Percentiles rank a stretch among this genome's conserved stretches.
These are phyloP conservation scores for Muscina levida DNA, from an alignment of 2,888 invertebrate species.

Conservation along the genomic window DNA sequence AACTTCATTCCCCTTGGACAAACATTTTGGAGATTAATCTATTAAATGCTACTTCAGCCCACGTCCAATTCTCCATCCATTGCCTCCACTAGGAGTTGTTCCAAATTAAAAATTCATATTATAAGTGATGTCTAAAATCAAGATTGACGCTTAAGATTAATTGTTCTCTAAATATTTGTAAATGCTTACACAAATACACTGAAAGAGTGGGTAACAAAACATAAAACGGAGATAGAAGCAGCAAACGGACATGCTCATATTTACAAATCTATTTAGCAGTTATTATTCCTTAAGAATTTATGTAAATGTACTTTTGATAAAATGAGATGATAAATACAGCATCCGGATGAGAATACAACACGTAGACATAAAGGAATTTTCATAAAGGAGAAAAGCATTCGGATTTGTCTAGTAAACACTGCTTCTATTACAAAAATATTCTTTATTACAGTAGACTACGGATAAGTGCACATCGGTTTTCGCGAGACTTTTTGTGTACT, in stretches of 20 bases:
- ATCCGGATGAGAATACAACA: not conserved
- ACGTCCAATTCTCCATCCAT: not conserved
- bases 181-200: not conserved
- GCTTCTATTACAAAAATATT: no score
- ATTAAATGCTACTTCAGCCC: constrained; percentile 29
- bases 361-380: no score
- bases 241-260: constrained; percentile 3
- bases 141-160: constrained; percentile 54
- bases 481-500: no score
- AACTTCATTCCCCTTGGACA: not conserved
- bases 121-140: constrained; percentile 39
- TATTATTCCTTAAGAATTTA: constrained; percentile 42
- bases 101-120: constrained; percentile 4
- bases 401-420: no score
- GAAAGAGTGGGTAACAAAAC: no score
- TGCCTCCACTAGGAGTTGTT: not conserved
- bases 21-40: constrained; percentile 37
- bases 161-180: constrained; percentile 24
- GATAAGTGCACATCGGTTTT: no score
- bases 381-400: no score
- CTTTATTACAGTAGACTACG: no score
- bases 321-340: constrained; percentile 11
- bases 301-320: constrained; percentile 37
- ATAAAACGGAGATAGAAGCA: not conserved
- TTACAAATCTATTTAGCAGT: constrained; percentile 30